These are phyloP conservation scores for Habroteleia sp. DNA, from an alignment of 2,888 invertebrate genomes.

Conservation along the genomic window DNA sequence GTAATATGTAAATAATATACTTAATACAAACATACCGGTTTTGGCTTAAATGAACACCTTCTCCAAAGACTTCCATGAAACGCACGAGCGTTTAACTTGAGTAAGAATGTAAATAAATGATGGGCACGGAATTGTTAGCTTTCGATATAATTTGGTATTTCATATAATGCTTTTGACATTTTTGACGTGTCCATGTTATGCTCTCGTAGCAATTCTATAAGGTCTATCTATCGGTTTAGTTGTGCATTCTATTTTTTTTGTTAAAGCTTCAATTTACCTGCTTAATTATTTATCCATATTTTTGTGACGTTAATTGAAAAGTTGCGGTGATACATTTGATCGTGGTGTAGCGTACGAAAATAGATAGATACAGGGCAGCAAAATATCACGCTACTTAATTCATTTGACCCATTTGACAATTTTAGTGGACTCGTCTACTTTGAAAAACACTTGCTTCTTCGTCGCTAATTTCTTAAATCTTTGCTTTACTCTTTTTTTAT, in stretches of 20 bases:
- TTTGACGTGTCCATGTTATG: conserved; percentile 29
- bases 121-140: conserved; percentile 32
- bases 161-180: conserved; percentile 1
- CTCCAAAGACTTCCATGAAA: conserved; percentile 13
- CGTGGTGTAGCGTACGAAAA: conserved; percentile 69
- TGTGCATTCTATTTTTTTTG: not conserved
- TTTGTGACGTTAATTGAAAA: conserved; percentile 11
- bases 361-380: conserved; percentile 64
- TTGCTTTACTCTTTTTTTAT: no score
- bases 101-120: conserved; percentile 14
- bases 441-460: no score
- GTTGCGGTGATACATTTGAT: conserved; percentile 24
- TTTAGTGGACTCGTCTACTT: no score
- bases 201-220: not conserved
- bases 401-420: no score
- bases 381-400: no score
- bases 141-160: conserved; percentile 1
- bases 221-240: no score
- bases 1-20: conserved; percentile 1
- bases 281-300: conserved; percentile 12
- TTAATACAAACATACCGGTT: conserved; percentile 9
- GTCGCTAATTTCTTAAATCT: no score
- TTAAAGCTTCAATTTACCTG: not conserved
- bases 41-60: conserved; percentile 8
- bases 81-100: conserved; percentile 7